These are phyloP conservation scores for Kryphioiulus occultus DNA, from an alignment of 2,888 invertebrate genomes.

Conservation along the genomic window DNA sequence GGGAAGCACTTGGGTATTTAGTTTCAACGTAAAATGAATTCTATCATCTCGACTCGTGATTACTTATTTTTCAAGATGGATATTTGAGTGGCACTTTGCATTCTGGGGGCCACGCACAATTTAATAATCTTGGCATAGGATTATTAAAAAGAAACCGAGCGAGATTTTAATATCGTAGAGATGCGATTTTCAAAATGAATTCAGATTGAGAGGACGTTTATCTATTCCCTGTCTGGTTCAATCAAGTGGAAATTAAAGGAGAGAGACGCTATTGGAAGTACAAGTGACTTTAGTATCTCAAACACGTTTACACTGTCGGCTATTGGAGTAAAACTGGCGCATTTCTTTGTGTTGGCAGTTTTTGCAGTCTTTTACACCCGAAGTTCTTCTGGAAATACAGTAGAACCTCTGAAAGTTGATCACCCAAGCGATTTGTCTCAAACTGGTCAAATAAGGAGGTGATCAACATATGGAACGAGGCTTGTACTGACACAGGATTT, in stretches of 20 bases:
- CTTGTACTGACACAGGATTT: too few relatives aligned
- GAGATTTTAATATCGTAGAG: not conserved
- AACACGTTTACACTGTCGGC: too few relatives aligned
- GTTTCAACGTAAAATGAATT: not conserved
- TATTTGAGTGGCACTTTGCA: conserved; percentile 9
- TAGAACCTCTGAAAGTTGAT: too few relatives aligned
- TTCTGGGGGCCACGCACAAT: not conserved
- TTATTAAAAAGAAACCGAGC: conserved; percentile 17
- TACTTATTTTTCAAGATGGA: not conserved
- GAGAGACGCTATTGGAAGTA: not conserved
- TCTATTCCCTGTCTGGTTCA: not conserved
- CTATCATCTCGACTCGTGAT: not conserved
- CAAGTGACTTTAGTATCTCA: too few relatives aligned
- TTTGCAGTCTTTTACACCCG: too few relatives aligned
- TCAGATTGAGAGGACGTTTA: not conserved
- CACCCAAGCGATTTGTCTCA: too few relatives aligned
- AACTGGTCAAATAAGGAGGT: too few relatives aligned
- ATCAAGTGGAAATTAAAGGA: not conserved
- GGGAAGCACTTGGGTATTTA: not conserved
- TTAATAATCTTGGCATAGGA: not conserved
- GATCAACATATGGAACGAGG: too few relatives aligned
- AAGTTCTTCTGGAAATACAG: too few relatives aligned
- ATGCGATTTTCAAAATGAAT: not conserved
- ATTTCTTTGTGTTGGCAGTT: too few relatives aligned
- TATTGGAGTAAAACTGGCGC: too few relatives aligned